These are phyloP conservation scores for Brachycybe producta DNA, from an alignment of 2,888 invertebrate species.

Conservation along the genomic window DNA sequence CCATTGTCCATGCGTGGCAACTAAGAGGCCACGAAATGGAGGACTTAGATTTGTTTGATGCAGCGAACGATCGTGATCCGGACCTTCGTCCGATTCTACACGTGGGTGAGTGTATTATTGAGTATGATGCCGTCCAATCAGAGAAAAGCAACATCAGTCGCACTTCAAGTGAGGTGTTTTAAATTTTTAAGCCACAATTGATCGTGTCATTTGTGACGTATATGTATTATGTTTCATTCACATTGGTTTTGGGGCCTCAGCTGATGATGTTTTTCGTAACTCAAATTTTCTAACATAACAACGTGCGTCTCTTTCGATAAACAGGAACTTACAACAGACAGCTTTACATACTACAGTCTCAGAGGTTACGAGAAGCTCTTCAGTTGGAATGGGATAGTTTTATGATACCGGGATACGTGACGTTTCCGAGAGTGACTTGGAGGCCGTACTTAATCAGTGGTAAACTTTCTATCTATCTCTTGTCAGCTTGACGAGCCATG, in stretches of 20 bases:
- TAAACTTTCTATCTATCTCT: conserved; percentile 1
- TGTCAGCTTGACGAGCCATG: conserved; percentile 23
- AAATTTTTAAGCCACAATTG: too few relatives aligned
- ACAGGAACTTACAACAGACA: conserved; percentile 15
- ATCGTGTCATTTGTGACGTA: too few relatives aligned
- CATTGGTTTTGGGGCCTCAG: too few relatives aligned
- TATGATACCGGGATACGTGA: conserved; percentile 9
- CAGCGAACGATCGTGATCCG: too few relatives aligned
- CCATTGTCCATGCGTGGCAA: conserved; percentile 80
- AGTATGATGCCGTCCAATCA: too few relatives aligned
- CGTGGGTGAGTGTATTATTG: too few relatives aligned
- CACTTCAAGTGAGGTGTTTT: too few relatives aligned
- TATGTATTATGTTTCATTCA: too few relatives aligned
- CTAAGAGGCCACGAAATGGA: conserved; percentile 51
- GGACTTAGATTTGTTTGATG: conserved; percentile 60
- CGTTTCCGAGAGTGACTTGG: conserved; percentile 30
- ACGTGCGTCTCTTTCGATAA: background rate
- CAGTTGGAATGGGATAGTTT: background rate
- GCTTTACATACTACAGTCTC: conserved; percentile 17
- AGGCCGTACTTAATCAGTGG: conserved; percentile 33
- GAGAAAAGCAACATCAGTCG: too few relatives aligned
- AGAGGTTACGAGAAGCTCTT: background rate
- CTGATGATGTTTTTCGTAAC: too few relatives aligned
- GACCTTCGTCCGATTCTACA: conserved; percentile 2
- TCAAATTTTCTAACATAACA: too few relatives aligned